Base-by-base conservation (phyloP, 2,797 vertebrate genomes). In the Sebastes oblongus region DNA sequence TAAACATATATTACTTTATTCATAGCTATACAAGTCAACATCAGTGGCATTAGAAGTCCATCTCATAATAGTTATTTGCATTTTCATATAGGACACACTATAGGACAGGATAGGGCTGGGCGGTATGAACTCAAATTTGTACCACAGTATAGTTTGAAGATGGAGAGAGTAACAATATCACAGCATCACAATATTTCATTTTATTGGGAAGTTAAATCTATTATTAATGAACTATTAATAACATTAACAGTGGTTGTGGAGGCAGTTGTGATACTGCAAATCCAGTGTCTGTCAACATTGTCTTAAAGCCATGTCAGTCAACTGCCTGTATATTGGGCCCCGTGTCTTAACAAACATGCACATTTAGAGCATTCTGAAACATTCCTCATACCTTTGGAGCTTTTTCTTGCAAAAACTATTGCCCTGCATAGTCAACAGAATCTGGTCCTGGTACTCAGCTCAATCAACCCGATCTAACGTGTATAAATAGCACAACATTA, bases 231-330 rank as follows among this genome's bases (percentile, higher is more conserved):
- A 20, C 18, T 66, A 59, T 59, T 34, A 64, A 64, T 59, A 34
- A 22, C n/a, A 8, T 25, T 76, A 50, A 60, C 9, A 70, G 24
- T 29, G 7, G 30, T 22, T 72, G 18, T 66, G 34, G 27, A 73
- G 34, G 55, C 22, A 85, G 65, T 68, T 66, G 9, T 27, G 1
- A 10, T 79, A 54, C 5, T 67, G 24, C 67, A 32, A 78, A 82
- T 61, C 36, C n/a, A 74, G 25, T 60, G 52, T 70, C 54, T 74
- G 80, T 58, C 13, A 72, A 39, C 72, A 81, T 78, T 82, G 87
- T 78, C 83, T 87, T 88, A 85, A 84, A 82, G 27, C n/a, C 65
- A 65, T 60, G 76, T 86, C 42, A 81, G 61, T 85, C 34, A 67
- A 25, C 66, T 81, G 68, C 56, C 54, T 46, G 32, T 64, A 39